A percentile compares a stretch with the other conserved stretches of the same genome.
phyloP scores from a whole-genome alignment of 2,797 vertebrate genomes.

The Knipowitschia caucasica region DNA sequence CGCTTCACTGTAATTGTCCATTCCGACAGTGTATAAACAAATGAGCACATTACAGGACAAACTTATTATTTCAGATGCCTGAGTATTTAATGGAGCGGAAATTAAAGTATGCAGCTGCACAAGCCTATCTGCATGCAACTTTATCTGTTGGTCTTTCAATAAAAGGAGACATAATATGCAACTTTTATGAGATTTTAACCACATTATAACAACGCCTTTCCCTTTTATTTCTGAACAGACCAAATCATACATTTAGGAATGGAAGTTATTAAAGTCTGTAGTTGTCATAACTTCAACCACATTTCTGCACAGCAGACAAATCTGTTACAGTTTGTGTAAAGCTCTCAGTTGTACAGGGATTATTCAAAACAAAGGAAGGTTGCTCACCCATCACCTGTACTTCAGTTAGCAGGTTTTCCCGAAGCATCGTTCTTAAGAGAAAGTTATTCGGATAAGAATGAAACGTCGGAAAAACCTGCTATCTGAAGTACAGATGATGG shows the following conservation, averaged over 20 bases:
- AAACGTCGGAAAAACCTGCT: too few species aligned
- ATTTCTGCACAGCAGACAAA: too few species aligned
- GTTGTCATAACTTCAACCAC: neutral
- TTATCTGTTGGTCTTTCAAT: too few species aligned
- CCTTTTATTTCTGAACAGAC: neutral
- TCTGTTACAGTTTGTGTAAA: too few species aligned
- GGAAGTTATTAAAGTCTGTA: neutral
- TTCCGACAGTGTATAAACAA: neutral
- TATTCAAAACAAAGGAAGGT: too few species aligned
- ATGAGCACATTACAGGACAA: neutral
- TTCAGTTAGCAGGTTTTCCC: too few species aligned
- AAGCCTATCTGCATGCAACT: neutral
- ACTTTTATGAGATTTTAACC: conserved; percentile 2
- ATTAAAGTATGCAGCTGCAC: conserved; percentile 1
- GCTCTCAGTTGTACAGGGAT: too few species aligned
- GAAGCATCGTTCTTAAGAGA: too few species aligned
- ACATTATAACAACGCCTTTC: neutral
- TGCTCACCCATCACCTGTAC: too few species aligned
- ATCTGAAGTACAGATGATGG: too few species aligned
- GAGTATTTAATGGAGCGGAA: conserved; percentile 3
- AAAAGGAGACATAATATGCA: neutral
- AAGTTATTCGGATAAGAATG: too few species aligned
- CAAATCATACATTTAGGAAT: neutral
- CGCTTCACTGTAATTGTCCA: neutral
- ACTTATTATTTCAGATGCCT: conserved; percentile 3